Evolutionary conservation across 2,797 vertebrate species (phyloP), one percentile per base, ranked within the genome.

Genomic region (Macropodus opercularis): DNA sequence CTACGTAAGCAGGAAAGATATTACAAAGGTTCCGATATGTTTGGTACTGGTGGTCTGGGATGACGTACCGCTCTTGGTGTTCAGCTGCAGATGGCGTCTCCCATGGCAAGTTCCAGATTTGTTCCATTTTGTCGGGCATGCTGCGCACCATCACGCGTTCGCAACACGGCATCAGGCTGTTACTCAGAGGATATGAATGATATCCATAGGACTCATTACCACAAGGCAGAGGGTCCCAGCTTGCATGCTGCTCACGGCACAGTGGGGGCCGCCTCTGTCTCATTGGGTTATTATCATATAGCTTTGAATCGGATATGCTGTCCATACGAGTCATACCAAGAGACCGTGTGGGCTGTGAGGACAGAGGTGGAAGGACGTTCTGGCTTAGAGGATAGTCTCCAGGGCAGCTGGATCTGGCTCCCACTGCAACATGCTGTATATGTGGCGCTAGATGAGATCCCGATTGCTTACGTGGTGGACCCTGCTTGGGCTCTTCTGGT

Each of bases 81-180:
- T 98, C 96, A 12, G 63, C 76, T 51, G 75, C 74, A 27, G 89
- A 79, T 41, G 92, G 87, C 60, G 86, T 92, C 69, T 96, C 94
- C 96, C 97, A 98, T 6, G 97, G 96, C 18, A 93, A 96, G 76
- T 92, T 93, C 97, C 97, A 98, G 76, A 98, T 95, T 18, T 99
- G 98, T 72, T 99, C 98, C 96, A 99, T 99, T 92, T 98, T 99
- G 77, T 99, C 98, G 22, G 98, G 98, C 95, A 99, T 95, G 76
- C 98, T 99, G 63, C 98, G 93, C 29, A 98, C 96, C 96, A 99
- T 98, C 52, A 98, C 96, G 38, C 96, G 93, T 69, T 99, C 97
- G 0, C 96, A 98, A 77, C 95, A 98, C 0, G 98, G 98, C 95
- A 97, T 96, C 83, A 98, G 92, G 84, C 85, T 97, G 88, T 94